Conservation (phyloP, 2,797 vertebrate species). For the Oryzias sinensis region DNA sequence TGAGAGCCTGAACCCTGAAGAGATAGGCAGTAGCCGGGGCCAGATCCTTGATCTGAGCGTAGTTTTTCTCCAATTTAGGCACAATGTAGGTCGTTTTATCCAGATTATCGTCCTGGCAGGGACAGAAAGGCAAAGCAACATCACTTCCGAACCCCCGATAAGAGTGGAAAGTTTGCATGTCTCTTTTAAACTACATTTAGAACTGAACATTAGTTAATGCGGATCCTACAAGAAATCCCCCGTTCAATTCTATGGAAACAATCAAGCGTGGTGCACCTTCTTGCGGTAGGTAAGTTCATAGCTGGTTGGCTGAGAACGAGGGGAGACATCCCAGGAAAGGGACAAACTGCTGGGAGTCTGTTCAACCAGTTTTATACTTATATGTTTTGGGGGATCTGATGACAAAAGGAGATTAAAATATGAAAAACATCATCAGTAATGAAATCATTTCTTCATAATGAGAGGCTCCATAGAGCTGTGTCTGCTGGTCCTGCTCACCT, state of each 20-base stretch:
- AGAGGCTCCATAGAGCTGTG: too few relatives aligned
- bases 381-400: conserved; percentile 90
- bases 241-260: neutral
- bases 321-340: conserved; percentile 87
- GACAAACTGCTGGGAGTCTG: conserved; percentile 81
- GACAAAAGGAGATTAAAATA: conserved; percentile 8
- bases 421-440: too few relatives aligned
- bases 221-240: neutral
- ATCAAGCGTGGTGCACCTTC: conserved; percentile 72
- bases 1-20: conserved; percentile 88
- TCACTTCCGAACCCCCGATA: too few relatives aligned
- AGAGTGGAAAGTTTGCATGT: too few relatives aligned
- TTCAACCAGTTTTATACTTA: conserved; percentile 79
- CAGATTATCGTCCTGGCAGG: conserved; percentile 68
- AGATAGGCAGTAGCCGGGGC: conserved; percentile 83
- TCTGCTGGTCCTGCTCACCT: conserved; percentile 70
- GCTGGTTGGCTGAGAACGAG: conserved; percentile 71
- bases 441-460: too few relatives aligned
- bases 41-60: conserved; percentile 81
- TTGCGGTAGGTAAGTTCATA: conserved; percentile 93
- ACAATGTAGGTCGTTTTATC: conserved; percentile 87
- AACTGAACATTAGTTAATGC: too few relatives aligned
- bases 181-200: too few relatives aligned
- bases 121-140: conserved; percentile 1
- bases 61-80: conserved; percentile 83